Evolutionary conservation across 35 echinoderm and acorn worm genomes (phyloP).

Genomic region (Eucidaris tribuloides): DNA sequence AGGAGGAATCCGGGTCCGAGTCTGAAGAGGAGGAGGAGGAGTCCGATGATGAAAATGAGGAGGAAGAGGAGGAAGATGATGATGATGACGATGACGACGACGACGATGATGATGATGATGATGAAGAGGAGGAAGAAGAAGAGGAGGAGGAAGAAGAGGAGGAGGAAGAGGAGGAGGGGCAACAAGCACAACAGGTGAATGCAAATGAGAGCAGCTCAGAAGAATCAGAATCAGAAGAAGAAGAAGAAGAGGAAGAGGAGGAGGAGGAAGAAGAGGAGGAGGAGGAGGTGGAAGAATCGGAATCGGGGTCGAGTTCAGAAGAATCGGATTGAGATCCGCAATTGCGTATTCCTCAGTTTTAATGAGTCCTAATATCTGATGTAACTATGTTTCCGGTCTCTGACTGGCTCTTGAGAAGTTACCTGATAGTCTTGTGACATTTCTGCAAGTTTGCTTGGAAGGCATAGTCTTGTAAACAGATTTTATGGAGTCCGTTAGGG

Average conservation of each 20-base stretch:
- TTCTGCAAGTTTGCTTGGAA: too few relatives aligned
- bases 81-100: background rate
- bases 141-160: background rate
- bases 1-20: background rate
- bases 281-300: background rate
- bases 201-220: background rate
- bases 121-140: constrained; percentile 16
- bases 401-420: too few relatives aligned
- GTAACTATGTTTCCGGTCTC: too few relatives aligned
- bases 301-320: background rate
- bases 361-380: too few relatives aligned
- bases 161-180: constrained; percentile 7
- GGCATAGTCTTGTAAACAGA: too few relatives aligned
- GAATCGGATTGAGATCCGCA: background rate
- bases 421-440: too few relatives aligned
- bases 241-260: constrained; percentile 15
- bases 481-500: too few relatives aligned
- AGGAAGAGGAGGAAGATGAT: background rate
- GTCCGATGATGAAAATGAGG: background rate
- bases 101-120: constrained; percentile 1
- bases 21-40: constrained; percentile 8
- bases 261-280: constrained; percentile 10
- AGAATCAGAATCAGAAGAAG: constrained; percentile 13
- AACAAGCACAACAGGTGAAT: background rate
- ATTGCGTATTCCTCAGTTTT: too few relatives aligned